Percentiles rank a stretch among this genome's conserved stretches.
Conservation (phyloP, 2,113 vertebrate genomes). For the Lepisosteus osseus region DNA sequence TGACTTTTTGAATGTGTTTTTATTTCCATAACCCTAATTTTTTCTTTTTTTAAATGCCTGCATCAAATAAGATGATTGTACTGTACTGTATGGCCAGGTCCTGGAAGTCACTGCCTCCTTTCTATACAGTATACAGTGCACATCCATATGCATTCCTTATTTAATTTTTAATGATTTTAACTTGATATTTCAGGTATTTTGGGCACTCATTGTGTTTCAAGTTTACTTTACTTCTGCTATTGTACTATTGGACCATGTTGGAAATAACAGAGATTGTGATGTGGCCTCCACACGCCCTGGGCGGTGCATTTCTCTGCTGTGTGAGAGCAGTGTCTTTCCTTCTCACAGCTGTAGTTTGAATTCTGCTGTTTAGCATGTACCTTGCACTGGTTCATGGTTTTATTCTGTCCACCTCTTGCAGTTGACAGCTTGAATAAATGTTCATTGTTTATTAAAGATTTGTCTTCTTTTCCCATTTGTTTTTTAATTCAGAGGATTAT, state of each 20-base stretch:
- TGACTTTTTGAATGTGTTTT: too few relatives aligned
- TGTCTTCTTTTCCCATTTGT: background rate
- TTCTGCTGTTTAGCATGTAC: background rate
- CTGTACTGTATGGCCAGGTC: too few relatives aligned
- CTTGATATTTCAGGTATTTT: background rate
- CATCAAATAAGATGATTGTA: too few relatives aligned
- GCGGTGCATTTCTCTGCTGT: background rate
- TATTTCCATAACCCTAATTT: too few relatives aligned
- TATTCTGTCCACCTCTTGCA: slow-evolving; percentile 1
- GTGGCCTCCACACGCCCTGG: too few relatives aligned
- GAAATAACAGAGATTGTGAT: background rate
- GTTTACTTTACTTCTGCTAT: background rate
- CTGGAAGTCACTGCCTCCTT: too few relatives aligned
- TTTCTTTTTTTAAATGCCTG: too few relatives aligned
- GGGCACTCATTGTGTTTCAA: background rate
- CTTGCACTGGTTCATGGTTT: background rate
- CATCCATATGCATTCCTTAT: too few relatives aligned
- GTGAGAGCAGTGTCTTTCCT: background rate
- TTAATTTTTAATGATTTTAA: background rate
- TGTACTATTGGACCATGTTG: background rate
- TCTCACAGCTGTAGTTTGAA: background rate
- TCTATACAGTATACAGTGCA: too few relatives aligned
- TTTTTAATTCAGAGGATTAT: too few relatives aligned
- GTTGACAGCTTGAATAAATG: slow-evolving; percentile 4
- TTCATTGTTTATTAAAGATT: background rate